Base-by-base conservation (phyloP, 2,888 invertebrate species). In the Boloria euphrosyne region DNA sequence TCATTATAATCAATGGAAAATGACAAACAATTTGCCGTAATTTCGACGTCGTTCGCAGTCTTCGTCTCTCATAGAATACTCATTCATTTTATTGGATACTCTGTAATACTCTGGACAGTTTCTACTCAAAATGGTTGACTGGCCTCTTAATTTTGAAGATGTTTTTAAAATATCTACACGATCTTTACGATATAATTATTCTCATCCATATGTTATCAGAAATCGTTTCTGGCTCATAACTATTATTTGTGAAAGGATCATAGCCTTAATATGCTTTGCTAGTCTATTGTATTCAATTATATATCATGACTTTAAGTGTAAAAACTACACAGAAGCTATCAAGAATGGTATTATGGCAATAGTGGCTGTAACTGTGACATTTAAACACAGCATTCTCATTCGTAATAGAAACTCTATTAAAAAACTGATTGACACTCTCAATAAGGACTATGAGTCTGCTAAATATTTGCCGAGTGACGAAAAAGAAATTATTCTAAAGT, bases 321-420 rank as follows among this genome's bases (percentile, higher is more conserved):
- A 77, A 18, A 76, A 76, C 13, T 82, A 78, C 62, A 68, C 76
- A 3, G 85, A 85, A 62, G 83, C 81, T 0, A 80, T 81, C 63
- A 86, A 84, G 69, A 85, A 86, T 66, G 70, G 74, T 0, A 76
- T 80, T 2, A 84, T 88, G 76, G 67, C 75, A 3, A 76, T 85
- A 3, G 77, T 89, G 2, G 73, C 76, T 31, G 50, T 80, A 14
- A 84, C 81, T 2, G 76, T 83, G 5, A 76, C 72, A 0, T 69
- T 81, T 0, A 87, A 88, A 71, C 85, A 82, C 68, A 64, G 70
- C 2, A 77, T 80, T 6, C 71, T 88, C n/a, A 52, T 84, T 10
- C 72, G 74, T 60, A 71, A 78, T 50, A 76, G 78, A 60, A 53
- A 77, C 16, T 73, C 77, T 18, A 75, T 87, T 7, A 73, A 65